These are phyloP conservation scores for Hirtodrosophila trivittata DNA, from an alignment of 2,888 invertebrate species.

Conservation along the genomic window DNA sequence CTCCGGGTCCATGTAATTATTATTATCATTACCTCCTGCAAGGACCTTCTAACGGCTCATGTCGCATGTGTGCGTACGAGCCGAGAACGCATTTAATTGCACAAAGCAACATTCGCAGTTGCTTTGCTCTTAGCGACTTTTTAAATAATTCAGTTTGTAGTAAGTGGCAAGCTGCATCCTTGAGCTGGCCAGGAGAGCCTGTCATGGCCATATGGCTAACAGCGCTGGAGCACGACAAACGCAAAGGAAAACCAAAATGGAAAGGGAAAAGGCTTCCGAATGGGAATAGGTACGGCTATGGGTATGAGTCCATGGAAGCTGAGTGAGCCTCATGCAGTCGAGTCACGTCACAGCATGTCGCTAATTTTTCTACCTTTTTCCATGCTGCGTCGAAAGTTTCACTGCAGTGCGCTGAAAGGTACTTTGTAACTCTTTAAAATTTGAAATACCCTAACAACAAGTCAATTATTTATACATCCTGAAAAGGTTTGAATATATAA, in stretches of 20 bases:
- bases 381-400: slow-evolving; percentile 45
- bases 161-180: slow-evolving; percentile 55
- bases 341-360: slow-evolving; percentile 75
- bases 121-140: slow-evolving; percentile 69
- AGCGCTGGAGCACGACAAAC: slow-evolving; percentile 24
- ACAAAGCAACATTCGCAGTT: slow-evolving; percentile 65
- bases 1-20: slow-evolving; percentile 57
- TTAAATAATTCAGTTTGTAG: slow-evolving; percentile 74
- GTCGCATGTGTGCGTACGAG: slow-evolving; percentile 74
- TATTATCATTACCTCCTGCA: slow-evolving; percentile 62
- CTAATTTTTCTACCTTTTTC: slow-evolving; percentile 69
- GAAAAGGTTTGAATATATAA: too few species aligned
- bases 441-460: slow-evolving; percentile 1
- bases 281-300: slow-evolving; percentile 6
- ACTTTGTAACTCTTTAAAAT: not conserved
- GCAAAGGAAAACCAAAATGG: slow-evolving; percentile 9
- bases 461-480: not conserved
- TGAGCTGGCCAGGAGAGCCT: slow-evolving; percentile 32
- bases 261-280: slow-evolving; percentile 1
- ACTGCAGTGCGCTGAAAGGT: slow-evolving; percentile 56
- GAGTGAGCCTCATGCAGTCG: slow-evolving; percentile 57
- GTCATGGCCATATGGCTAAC: slow-evolving; percentile 64
- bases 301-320: not conserved
- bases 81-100: slow-evolving; percentile 75
- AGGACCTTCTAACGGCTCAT: slow-evolving; percentile 21